These are phyloP conservation scores for Lithophane ornitopus DNA, from an alignment of 2,888 invertebrate species.

Conservation along the genomic window DNA sequence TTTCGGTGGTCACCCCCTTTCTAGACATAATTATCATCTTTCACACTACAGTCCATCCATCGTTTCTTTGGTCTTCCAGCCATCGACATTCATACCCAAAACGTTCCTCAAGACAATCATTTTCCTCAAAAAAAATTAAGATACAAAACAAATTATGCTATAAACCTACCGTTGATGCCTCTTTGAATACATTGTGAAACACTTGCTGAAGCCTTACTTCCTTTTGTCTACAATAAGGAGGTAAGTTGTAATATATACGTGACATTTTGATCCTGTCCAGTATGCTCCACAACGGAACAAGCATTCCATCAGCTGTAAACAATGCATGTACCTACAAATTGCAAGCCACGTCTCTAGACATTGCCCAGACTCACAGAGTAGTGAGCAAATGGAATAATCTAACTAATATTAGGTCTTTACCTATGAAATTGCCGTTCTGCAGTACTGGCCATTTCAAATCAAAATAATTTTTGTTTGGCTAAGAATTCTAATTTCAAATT, in stretches of 20 bases:
- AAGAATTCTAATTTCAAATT: too few species aligned
- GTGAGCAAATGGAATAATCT: slow-evolving; percentile 20
- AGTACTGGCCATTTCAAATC: too few species aligned
- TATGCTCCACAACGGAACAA: slow-evolving; percentile 1
- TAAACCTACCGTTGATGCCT: neutral
- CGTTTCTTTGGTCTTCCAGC: too few species aligned
- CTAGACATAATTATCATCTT: too few species aligned
- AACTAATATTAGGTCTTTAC: too few species aligned
- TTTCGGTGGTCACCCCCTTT: too few species aligned
- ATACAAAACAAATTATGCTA: neutral
- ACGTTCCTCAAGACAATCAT: too few species aligned
- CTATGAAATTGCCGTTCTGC: too few species aligned
- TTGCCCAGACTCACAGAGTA: slow-evolving; percentile 24
- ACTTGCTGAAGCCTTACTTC: too few species aligned
- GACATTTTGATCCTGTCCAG: slow-evolving; percentile 32
- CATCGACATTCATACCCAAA: too few species aligned
- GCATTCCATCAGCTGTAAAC: slow-evolving; percentile 54
- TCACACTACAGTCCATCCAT: too few species aligned
- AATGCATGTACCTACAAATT: slow-evolving; percentile 61
- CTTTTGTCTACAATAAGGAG: neutral
- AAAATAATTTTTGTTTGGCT: too few species aligned
- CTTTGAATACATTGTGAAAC: neutral
- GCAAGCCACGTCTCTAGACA: slow-evolving; percentile 53
- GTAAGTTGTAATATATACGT: slow-evolving; percentile 20
- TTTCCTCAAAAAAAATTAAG: neutral